phyloP scores from a whole-genome alignment of 2,888 invertebrate species.

The Galerucella nymphaeae region DNA sequence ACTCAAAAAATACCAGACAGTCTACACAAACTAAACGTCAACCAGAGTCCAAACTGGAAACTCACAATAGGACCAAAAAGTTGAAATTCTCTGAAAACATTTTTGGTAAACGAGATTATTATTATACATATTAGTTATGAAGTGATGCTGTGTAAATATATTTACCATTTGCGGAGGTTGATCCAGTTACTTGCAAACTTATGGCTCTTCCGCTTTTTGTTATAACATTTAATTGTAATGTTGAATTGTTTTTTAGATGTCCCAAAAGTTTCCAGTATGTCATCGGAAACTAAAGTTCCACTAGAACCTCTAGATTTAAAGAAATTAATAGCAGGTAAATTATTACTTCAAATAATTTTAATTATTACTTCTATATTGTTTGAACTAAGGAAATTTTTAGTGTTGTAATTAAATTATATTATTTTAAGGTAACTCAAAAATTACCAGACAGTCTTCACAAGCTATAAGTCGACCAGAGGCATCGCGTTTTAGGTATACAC shows the following conservation, averaged over 20 bases:
- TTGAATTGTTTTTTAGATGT: neutral
- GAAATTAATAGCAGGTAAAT: neutral
- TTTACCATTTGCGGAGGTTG: neutral
- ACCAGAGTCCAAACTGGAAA: neutral
- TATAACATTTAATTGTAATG: neutral
- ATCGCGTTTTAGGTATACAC: neutral
- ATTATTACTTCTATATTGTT: too few species aligned
- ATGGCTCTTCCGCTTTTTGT: neutral
- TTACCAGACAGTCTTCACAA: neutral
- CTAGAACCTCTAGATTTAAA: neutral
- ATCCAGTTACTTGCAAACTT: neutral
- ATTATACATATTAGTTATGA: too few species aligned
- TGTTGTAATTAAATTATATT: too few species aligned
- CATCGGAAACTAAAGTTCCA: neutral
- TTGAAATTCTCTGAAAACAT: neutral
- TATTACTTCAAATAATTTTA: neutral
- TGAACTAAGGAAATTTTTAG: neutral
- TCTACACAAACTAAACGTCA: neutral
- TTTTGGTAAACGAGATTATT: neutral
- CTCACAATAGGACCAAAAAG: neutral
- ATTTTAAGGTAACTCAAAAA: too few species aligned
- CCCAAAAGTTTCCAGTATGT: neutral
- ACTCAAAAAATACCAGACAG: neutral
- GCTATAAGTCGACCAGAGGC: neutral
- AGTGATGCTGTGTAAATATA: neutral